Evolutionary conservation across 2,113 vertebrate genomes (phyloP), one percentile per base, ranked within the genome.

Genomic region (Phyllostomus discolor): DNA sequence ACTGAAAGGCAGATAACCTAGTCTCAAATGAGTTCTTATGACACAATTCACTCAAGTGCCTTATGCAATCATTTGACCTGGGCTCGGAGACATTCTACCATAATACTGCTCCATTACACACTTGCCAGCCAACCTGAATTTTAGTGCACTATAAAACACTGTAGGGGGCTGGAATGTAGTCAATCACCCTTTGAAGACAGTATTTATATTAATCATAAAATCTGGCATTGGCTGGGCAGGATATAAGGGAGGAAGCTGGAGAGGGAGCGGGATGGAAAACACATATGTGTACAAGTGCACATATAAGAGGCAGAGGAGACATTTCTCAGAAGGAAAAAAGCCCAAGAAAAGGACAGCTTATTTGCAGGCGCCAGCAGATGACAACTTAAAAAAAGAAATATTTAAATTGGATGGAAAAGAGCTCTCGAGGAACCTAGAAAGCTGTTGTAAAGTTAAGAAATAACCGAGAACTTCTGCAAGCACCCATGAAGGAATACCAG

Each of bases 131-230:
- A 94, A 70, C 88, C 67, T 38, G 95, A 70, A 93, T 64, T 93
- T 92, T 81, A 85, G 73, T 24, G 57, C 46, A 54, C 90, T 73
- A 72, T 92, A 91, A 97, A 97, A 90, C 50, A 80, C 14, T 24
- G 24, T 22, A 95, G 43, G 93, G 41, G 59, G 72, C 0, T 88
- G 95, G 95, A 94, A 97, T 46, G 9, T 28, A 92, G 67, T 94
- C 85, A 67, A 66, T 91, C 54, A 38, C 67, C 88, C 86, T 94
- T 72, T 10, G 33, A 95, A 97, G 72, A 83, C 70, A 85, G 70
- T 26, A 88, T 80, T 92, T 94, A 86, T 20, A 81, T 81, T 72
- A 97, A 79, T 75, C 83, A 96, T 81, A 97, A 98, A 96, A 83
- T 80, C 57, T 95, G 92, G 85, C 85, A 57, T 70, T 83, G 54